Evolutionary conservation across 2,797 vertebrate genomes (phyloP), one percentile per base, ranked within the genome.

Genomic region (Neoniphon sammara): DNA sequence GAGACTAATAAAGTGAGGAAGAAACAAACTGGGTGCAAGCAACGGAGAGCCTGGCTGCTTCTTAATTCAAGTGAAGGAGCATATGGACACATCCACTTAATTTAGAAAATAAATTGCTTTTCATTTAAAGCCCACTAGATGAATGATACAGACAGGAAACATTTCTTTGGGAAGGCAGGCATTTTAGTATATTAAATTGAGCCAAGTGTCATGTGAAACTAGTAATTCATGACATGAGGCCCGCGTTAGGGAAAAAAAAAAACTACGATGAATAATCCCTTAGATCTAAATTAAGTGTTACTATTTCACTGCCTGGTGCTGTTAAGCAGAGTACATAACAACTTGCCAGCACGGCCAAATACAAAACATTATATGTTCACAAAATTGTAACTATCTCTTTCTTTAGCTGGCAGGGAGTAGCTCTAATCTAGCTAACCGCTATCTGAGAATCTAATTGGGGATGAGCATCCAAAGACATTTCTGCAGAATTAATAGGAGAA

Each of bases 371-470:
- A 42, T 27, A 27, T 30, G 42, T 5, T 67, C 20, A 44, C n/a
- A 21, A 42, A n/a, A 20, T 27, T 56, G 55, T 36, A 75, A 62
- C 36, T 23, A 55, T 53, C 42, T 67, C 72, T 10, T 81, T 70
- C 44, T 68, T 59, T 36, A 62, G 64, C 31, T 61, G 81, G 50
- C 71, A 64, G 72, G 44, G 73, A 54, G 42, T 46, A 8, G 1
- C 61, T 52, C 23, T 50, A 74, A 66, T 80, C 75, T 75, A 52
- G 56, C 60, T 70, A 66, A 67, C 64, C 69, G 81, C 66, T 78
- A 64, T 85, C 70, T 58, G 56, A 70, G 67, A 62, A 61, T 73
- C 55, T 71, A 79, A 87, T 57, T 75, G 46, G 52, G 70, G 67
- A 66, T 55, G 70, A 70, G 64, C 54, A 54, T 74, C 70, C 56